A percentile compares a stretch with the other conserved stretches of the same genome.
phyloP scores from a whole-genome alignment of 30 jellyfish, hydroid and myxozoan genomes.

The Morbakka virulenta region DNA sequence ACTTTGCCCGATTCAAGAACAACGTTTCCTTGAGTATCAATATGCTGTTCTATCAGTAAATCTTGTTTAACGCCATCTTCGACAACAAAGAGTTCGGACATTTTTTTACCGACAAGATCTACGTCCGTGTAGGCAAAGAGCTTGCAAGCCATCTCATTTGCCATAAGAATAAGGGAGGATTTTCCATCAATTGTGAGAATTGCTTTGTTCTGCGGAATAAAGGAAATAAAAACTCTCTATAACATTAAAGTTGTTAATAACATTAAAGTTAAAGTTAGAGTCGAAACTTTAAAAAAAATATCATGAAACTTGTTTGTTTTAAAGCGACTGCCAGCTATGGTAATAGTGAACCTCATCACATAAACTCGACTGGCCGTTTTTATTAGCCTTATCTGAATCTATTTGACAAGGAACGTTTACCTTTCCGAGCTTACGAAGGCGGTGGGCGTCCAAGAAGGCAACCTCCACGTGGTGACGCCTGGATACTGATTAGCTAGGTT shows the following conservation, averaged over 20 bases:
- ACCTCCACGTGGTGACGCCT: too few species aligned
- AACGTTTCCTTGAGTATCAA: constrained; percentile 73
- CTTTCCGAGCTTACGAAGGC: too few species aligned
- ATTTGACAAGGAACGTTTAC: too few species aligned
- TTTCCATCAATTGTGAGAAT: constrained; percentile 60
- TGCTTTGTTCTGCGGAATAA: constrained; percentile 59
- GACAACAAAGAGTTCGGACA: constrained; percentile 60
- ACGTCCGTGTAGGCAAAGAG: constrained; percentile 61
- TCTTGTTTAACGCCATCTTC: constrained; percentile 63
- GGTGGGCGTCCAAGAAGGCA: too few species aligned
- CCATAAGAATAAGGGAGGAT: constrained; percentile 60
- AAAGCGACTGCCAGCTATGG: too few species aligned
- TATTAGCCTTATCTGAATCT: too few species aligned
- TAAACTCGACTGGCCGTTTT: too few species aligned
- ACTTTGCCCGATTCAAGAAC: constrained; percentile 81
- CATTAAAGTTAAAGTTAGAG: too few species aligned
- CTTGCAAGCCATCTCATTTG: constrained; percentile 76
- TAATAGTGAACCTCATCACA: too few species aligned
- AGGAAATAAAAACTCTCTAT: not conserved
- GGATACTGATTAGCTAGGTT: too few species aligned
- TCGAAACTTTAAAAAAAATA: too few species aligned
- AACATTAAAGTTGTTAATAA: not conserved
- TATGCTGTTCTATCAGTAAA: constrained; percentile 53
- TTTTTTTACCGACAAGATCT: constrained; percentile 48
- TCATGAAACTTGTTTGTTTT: too few species aligned